A percentile compares a stretch with the other conserved stretches of the same genome.
These are phyloP conservation scores for Perdita meconis DNA, from an alignment of 2,888 invertebrate species.

Conservation along the genomic window DNA sequence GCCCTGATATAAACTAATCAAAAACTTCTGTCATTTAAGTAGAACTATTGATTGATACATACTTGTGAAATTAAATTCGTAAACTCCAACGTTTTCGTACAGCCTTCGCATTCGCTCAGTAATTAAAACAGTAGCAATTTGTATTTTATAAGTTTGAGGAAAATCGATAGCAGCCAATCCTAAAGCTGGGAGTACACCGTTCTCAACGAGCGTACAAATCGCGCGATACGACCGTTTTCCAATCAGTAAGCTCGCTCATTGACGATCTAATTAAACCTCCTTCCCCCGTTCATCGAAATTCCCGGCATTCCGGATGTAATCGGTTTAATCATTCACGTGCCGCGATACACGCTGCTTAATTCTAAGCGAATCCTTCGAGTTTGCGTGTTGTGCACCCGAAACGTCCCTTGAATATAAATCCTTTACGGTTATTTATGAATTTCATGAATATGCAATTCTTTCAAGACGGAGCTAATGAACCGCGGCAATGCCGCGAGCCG, in stretches of 20 bases:
- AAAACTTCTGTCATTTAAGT: too few relatives aligned
- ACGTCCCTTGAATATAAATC: slow-evolving; percentile 46
- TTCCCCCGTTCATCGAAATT: slow-evolving; percentile 49
- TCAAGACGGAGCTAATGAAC: slow-evolving; percentile 47
- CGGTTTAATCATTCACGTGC: slow-evolving; percentile 67
- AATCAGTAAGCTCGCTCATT: slow-evolving; percentile 62
- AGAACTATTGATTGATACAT: too few relatives aligned
- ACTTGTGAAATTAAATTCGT: too few relatives aligned
- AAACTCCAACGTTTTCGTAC: too few relatives aligned
- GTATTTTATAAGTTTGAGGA: slow-evolving; percentile 2
- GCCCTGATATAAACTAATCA: too few relatives aligned
- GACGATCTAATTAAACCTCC: slow-evolving; percentile 66
- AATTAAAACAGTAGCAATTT: neutral
- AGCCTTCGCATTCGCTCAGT: too few relatives aligned
- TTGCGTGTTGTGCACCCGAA: slow-evolving; percentile 1
- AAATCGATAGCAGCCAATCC: slow-evolving; percentile 33
- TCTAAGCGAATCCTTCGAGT: slow-evolving; percentile 50
- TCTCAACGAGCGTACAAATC: slow-evolving; percentile 49
- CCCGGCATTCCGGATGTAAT: slow-evolving; percentile 61
- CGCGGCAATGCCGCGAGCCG: neutral
- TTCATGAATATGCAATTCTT: slow-evolving; percentile 64
- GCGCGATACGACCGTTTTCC: slow-evolving; percentile 61
- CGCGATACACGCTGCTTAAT: slow-evolving; percentile 57
- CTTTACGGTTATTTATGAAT: slow-evolving; percentile 52
- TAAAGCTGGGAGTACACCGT: slow-evolving; percentile 32